Conservation (phyloP, 1,140 invertebrate species). For the Cepaea nemoralis region DNA sequence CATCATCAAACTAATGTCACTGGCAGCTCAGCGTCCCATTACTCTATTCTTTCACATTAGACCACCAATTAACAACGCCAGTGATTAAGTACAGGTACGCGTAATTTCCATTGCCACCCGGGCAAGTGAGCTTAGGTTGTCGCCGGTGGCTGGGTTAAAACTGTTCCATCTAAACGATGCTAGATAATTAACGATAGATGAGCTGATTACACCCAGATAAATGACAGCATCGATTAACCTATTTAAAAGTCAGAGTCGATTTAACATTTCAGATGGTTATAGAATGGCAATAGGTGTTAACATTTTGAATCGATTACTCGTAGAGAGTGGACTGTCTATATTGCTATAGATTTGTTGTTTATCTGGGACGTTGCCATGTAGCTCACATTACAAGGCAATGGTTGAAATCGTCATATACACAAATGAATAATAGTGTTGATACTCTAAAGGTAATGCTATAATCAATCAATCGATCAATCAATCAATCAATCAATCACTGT, state of each 20-base stretch:
- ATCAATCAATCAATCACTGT: too few relatives aligned
- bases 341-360: too few relatives aligned
- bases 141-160: background rate
- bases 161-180: background rate
- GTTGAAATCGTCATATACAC: too few relatives aligned
- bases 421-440: too few relatives aligned
- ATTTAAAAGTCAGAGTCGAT: background rate
- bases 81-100: background rate
- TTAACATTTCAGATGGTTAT: background rate
- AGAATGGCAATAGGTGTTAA: too few relatives aligned
- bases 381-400: too few relatives aligned
- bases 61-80: background rate
- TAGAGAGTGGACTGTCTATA: too few relatives aligned
- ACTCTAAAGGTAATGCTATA: too few relatives aligned
- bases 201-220: background rate
- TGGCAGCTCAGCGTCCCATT: background rate
- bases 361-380: too few relatives aligned
- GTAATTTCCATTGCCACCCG: background rate
- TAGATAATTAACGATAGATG: background rate
- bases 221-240: background rate
- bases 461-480: too few relatives aligned
- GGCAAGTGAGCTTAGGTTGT: background rate
- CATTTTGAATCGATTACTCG: too few relatives aligned
- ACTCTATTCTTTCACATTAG: background rate
- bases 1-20: background rate